Evolutionary conservation across 2,888 invertebrate genomes (phyloP).

Genomic region (Xylota segnis): DNA sequence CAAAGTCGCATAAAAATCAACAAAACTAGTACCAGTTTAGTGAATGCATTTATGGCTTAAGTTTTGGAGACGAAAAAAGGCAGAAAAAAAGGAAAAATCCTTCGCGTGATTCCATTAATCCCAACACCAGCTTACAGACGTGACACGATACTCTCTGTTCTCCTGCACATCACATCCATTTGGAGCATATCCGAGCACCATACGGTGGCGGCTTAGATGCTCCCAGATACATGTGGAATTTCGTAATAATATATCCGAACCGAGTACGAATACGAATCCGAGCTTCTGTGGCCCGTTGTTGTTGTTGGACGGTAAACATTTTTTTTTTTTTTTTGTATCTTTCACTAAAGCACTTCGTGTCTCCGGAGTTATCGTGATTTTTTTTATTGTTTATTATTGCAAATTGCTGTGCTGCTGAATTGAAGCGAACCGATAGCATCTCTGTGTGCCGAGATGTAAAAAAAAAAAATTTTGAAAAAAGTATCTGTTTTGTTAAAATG

Average conservation of each 20-base stretch:
- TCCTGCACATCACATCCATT: slow-evolving; percentile 55
- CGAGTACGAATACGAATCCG: slow-evolving; percentile 38
- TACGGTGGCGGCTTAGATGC: slow-evolving; percentile 8
- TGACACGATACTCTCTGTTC: slow-evolving; percentile 52
- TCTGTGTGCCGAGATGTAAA: slow-evolving; percentile 19
- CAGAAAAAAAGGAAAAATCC: slow-evolving; percentile 42
- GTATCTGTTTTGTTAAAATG: slow-evolving; percentile 48
- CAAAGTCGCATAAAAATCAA: slow-evolving; percentile 48
- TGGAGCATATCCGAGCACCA: slow-evolving; percentile 55
- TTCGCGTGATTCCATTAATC: slow-evolving; percentile 65
- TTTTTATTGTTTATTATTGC: slow-evolving; percentile 76
- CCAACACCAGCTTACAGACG: slow-evolving; percentile 53
- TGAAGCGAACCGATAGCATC: slow-evolving; percentile 68
- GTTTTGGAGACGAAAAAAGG: not conserved
- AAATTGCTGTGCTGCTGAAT: slow-evolving; percentile 73
- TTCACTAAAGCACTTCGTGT: slow-evolving; percentile 57
- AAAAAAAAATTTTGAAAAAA: not conserved
- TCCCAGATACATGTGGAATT: slow-evolving; percentile 52
- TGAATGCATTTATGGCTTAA: slow-evolving; percentile 33
- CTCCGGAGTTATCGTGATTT: slow-evolving; percentile 65
- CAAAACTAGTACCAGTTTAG: slow-evolving; percentile 26
- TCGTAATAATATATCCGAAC: slow-evolving; percentile 61
- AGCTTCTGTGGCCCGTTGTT: slow-evolving; percentile 39
- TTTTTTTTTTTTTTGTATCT: slow-evolving; percentile 15
- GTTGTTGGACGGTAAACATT: slow-evolving; percentile 31